Base-by-base conservation (phyloP, 2,888 invertebrate genomes). In the Dasypolia templi region DNA sequence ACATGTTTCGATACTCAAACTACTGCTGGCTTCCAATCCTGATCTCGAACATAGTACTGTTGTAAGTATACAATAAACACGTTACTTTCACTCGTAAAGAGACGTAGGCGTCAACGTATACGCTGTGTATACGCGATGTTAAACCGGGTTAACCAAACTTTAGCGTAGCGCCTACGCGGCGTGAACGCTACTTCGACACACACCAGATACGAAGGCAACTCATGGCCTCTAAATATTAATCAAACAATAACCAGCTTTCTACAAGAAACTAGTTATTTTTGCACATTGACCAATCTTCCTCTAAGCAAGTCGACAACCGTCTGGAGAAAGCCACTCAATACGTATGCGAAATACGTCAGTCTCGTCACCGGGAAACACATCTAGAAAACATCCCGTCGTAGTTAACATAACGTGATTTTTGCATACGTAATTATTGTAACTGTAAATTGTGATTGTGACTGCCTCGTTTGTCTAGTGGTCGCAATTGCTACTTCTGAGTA, bases 41-140 rank as follows among this genome's bases (percentile, higher is more conserved):
- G 99, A 99, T 93, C 95, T 99, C 86, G 99, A 99, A 95, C 97
- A 99, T 80, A 97, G 98, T 56, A 99, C 99, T 79, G 98, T 99
- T 96, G 98, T 98, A 91, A 77, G 77, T 77, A 62, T 4, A n/a
- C 12, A 17, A 12, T 42, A 26, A 19, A 70, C 12, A 19, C 29
- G 29, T 67, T 3, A 22, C 5, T 17, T 49, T 49, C 44, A 3
- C 6, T 29, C 29, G n/a, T 19, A 1, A 12, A 4, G 35, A 49
- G 6, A 39, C 0, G 11, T 26, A 39, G 12, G 39, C 4, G 26
- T 11, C 19, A 55, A 9, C 11, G 19, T 29, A 19, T 19, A 55
- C 26, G 39, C 9, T 44, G 26, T 22, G 44, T 14, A 26, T 32
- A 53, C 14, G 53, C 32, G 4, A 29, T 29, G n/a, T 19, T 9